Base-by-base conservation (phyloP, 2,113 vertebrate genomes). In the Leucopsar rothschildi region DNA sequence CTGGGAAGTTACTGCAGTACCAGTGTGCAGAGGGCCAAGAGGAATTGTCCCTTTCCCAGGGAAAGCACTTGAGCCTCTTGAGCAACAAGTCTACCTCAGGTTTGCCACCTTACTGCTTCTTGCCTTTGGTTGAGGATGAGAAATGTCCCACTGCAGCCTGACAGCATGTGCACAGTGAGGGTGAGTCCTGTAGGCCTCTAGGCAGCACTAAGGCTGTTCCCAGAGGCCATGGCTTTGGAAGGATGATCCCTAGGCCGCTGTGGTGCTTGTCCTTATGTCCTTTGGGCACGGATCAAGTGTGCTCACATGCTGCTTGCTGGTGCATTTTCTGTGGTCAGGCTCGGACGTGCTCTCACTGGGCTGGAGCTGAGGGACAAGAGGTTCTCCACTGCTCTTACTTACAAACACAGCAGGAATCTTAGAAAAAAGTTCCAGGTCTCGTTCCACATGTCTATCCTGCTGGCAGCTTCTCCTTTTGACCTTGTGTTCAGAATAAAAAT, bases 341-440 rank as follows among this genome's bases (percentile, higher is more conserved):
- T 83, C 91, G 1, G 92, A 64, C 4, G 60, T 92, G 61, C 75
- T 80, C 69, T 77, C 61, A 28, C 69, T 20, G 71, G 91, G 82
- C 56, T 77, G 90, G 37, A 68, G 44, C 37, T 93, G 86, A 1
- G 73, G 10, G 14, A 92, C 37, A 5, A 86, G 77, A 6, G 92
- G 95, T 39, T 98, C 97, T 19, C 98, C 97, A 7, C 98, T 99
- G 80, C 97, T 98, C 56, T 82, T 94, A 92, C 98, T 99, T 50
- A 99, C 98, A 20, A 98, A 99, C 66, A 99, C 97, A 0, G 96
- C 61, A 1, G 98, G 98, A 10, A 95, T 82, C 59, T 98, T 98
- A 1, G 96, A 91, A 22, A 97, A 96, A 93, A 98, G 97, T 92
- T 98, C 98, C 82, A 98, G 97, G 83, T 97, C 93, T 49, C 88